A percentile compares a stretch with the other conserved stretches of the same genome.
Evolutionary conservation across 2,888 invertebrate species (phyloP).

Genomic region (Drosophila imparisetae): DNA sequence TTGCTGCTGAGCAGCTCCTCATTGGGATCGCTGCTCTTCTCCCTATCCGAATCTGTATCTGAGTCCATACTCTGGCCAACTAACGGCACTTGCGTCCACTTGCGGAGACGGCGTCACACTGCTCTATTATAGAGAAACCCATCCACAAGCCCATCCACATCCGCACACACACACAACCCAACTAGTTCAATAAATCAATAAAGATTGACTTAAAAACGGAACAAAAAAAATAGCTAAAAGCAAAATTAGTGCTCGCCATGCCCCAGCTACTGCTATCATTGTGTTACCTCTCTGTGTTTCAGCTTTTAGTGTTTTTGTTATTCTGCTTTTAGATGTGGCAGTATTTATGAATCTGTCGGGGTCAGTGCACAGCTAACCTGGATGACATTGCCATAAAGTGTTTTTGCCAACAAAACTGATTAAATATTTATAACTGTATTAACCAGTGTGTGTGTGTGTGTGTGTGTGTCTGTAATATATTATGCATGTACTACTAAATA

Average conservation of each 20-base stretch:
- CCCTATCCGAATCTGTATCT: constrained; percentile 64
- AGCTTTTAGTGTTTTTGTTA: constrained; percentile 13
- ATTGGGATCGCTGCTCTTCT: constrained; percentile 73
- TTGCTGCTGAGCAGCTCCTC: constrained; percentile 70
- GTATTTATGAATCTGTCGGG: constrained; percentile 31
- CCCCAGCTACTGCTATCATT: not conserved
- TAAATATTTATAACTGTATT: not conserved
- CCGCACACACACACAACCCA: not conserved
- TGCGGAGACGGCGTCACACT: constrained; percentile 33
- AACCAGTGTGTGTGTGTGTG: not conserved
- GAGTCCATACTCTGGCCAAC: constrained; percentile 43
- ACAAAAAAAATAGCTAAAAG: constrained; percentile 22
- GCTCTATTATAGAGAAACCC: constrained; percentile 31
- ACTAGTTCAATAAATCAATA: constrained; percentile 69
- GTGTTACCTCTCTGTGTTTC: not conserved
- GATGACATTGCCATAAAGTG: constrained; percentile 47
- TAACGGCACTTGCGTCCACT: constrained; percentile 4
- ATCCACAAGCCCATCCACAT: constrained; percentile 17
- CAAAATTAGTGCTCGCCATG: constrained; percentile 34
- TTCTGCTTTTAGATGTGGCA: constrained; percentile 8
- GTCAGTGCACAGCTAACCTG: constrained; percentile 47
- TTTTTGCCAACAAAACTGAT: constrained; percentile 21
- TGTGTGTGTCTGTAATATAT: not conserved
- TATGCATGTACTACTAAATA: not conserved
- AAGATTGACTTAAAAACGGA: constrained; percentile 62